A percentile compares a stretch with the other conserved stretches of the same genome.
Evolutionary conservation across 1,140 invertebrate species (phyloP).

Genomic region (Trichonephila inaurata): DNA sequence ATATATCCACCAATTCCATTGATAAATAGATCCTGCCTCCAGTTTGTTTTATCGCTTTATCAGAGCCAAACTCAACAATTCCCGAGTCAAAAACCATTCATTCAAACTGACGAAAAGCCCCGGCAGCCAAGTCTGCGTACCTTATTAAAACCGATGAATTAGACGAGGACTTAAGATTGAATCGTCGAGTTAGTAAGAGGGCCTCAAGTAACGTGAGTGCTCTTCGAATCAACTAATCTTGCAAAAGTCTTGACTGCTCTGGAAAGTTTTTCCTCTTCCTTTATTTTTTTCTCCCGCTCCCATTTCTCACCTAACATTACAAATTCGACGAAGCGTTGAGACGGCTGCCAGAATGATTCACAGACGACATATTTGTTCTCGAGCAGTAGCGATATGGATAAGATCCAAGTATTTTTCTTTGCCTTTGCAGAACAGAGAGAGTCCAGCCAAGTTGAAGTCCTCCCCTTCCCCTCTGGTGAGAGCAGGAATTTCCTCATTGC

Average conservation of each 20-base stretch:
- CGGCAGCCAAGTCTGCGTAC: neutral
- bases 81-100: too few relatives aligned
- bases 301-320: conserved; percentile 76
- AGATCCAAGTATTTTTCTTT: conserved; percentile 56
- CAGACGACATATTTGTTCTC: conserved; percentile 72
- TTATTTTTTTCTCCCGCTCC: conserved; percentile 41
- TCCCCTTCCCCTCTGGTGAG: neutral
- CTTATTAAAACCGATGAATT: conserved; percentile 36
- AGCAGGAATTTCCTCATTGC: conserved; percentile 23
- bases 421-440: neutral
- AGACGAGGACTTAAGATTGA: conserved; percentile 25
- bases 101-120: too few relatives aligned
- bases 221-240: conserved; percentile 58
- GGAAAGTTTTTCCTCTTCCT: conserved; percentile 35
- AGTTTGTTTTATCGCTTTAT: too few relatives aligned
- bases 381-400: conserved; percentile 37
- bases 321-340: conserved; percentile 75
- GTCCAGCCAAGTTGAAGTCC: conserved; percentile 54
- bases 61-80: too few relatives aligned
- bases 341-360: conserved; percentile 74
- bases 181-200: conserved; percentile 8
- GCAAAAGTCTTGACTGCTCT: conserved; percentile 45
- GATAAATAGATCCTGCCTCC: too few relatives aligned
- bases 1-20: too few relatives aligned
- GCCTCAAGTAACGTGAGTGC: neutral